Conservation (phyloP, 2,888 invertebrate genomes). For the Dicranocentrus wangi region DNA sequence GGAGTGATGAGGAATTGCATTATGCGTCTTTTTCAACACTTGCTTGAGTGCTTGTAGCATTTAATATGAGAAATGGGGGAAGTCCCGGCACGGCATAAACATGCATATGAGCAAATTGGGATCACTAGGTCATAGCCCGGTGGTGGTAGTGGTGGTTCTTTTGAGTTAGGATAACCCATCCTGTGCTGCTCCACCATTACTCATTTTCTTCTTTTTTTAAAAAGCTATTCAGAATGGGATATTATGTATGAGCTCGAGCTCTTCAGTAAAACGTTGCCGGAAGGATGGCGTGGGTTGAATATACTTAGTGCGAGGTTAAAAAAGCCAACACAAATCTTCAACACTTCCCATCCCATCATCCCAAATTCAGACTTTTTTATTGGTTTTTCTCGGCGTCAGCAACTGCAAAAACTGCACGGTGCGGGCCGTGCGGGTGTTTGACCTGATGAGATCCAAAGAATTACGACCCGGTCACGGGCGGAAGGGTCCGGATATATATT, state of each 20-base stretch:
- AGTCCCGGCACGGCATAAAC: background rate
- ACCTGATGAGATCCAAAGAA: too few relatives aligned
- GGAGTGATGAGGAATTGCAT: conserved; percentile 19
- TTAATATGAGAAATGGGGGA: conserved; percentile 8
- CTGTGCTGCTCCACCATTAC: background rate
- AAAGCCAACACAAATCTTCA: too few relatives aligned
- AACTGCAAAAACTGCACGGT: too few relatives aligned
- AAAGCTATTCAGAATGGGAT: background rate
- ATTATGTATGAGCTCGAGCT: background rate
- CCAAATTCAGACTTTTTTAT: too few relatives aligned
- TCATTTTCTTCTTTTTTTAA: background rate
- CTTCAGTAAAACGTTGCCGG: background rate
- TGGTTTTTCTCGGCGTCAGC: too few relatives aligned
- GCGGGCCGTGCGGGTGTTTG: too few relatives aligned
- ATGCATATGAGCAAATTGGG: conserved; percentile 13
- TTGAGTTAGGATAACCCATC: background rate
- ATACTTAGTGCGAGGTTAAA: too few relatives aligned
- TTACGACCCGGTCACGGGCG: too few relatives aligned
- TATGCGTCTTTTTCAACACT: background rate
- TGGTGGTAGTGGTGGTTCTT: background rate
- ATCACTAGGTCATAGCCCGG: conserved; percentile 41
- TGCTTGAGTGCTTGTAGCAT: conserved; percentile 13
- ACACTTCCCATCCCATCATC: too few relatives aligned
- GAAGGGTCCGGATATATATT: too few relatives aligned
- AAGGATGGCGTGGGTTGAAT: too few relatives aligned